phyloP scores from a whole-genome alignment of 2,797 vertebrate genomes.

The Amazona finschi region DNA sequence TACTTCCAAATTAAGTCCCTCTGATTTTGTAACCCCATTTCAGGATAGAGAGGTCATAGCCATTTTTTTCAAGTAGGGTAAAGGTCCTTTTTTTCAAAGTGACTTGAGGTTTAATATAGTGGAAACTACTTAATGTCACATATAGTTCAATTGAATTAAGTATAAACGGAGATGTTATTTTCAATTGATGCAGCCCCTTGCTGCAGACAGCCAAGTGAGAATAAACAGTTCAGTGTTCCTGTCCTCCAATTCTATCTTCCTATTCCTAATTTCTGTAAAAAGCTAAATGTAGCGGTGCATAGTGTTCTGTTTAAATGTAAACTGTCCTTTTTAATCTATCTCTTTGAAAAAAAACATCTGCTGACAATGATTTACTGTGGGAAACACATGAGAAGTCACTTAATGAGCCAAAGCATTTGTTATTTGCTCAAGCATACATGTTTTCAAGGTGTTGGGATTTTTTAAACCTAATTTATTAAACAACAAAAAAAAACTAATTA shows the following conservation, averaged over 20 bases:
- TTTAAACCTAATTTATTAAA: not conserved
- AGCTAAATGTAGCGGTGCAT: not conserved
- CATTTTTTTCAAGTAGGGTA: not conserved
- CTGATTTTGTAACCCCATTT: not conserved
- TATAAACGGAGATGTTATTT: not conserved
- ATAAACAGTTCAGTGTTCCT: not conserved
- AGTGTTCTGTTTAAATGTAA: not conserved
- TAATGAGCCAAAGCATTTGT: slow-evolving; percentile 7
- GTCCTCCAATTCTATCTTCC: not conserved
- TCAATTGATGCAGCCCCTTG: not conserved
- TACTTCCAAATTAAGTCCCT: not conserved
- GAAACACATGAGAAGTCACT: not conserved
- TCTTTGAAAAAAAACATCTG: not conserved
- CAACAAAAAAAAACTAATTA: not conserved
- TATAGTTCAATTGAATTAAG: not conserved
- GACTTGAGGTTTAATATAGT: not conserved
- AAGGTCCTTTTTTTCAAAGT: not conserved
- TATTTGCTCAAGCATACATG: not conserved
- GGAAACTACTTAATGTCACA: not conserved
- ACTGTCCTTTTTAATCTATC: not conserved
- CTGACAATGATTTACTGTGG: not conserved
- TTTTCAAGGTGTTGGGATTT: not conserved
- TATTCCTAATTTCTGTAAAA: not conserved
- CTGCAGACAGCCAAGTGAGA: not conserved
- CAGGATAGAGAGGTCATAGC: not conserved